phyloP scores from a whole-genome alignment of 2,888 invertebrate species.

The Crossocerus cetratus region DNA sequence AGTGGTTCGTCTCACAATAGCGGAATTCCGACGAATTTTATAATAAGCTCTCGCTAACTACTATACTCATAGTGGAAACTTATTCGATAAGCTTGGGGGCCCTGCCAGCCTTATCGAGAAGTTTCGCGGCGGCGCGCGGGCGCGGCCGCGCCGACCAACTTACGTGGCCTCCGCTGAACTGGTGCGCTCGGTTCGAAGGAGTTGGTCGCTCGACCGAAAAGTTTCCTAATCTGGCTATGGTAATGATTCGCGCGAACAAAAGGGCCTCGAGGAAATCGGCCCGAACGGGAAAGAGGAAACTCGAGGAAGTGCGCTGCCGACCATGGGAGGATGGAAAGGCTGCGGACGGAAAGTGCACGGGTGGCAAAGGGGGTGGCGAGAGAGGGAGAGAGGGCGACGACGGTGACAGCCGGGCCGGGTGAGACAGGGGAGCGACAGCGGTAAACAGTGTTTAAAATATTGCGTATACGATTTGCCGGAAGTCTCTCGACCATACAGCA shows the following conservation, averaged over 20 bases:
- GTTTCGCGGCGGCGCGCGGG: neutral
- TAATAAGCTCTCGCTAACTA: neutral
- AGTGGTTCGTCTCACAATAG: neutral
- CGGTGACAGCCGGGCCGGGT: too few species aligned
- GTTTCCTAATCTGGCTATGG: slow-evolving; percentile 31
- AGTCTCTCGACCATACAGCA: neutral
- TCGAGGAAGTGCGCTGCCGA: neutral
- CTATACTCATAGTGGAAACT: neutral
- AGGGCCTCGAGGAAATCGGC: slow-evolving; percentile 10
- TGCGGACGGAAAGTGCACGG: neutral
- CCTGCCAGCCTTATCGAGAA: neutral
- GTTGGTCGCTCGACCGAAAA: slow-evolving; percentile 11
- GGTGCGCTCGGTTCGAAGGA: neutral
- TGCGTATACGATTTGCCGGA: slow-evolving; percentile 23
- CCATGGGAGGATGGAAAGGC: neutral
- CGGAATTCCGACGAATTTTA: neutral
- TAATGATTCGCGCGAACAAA: slow-evolving; percentile 22
- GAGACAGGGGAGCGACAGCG: neutral
- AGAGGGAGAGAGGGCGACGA: slow-evolving; percentile 16
- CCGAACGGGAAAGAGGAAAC: neutral
- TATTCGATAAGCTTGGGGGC: neutral
- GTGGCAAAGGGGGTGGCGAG: neutral
- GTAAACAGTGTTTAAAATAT: slow-evolving; percentile 40
- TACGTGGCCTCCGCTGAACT: neutral
- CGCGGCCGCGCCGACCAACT: neutral